Conservation (phyloP, 2,113 vertebrate genomes). For the Cheilinus undulatus region DNA sequence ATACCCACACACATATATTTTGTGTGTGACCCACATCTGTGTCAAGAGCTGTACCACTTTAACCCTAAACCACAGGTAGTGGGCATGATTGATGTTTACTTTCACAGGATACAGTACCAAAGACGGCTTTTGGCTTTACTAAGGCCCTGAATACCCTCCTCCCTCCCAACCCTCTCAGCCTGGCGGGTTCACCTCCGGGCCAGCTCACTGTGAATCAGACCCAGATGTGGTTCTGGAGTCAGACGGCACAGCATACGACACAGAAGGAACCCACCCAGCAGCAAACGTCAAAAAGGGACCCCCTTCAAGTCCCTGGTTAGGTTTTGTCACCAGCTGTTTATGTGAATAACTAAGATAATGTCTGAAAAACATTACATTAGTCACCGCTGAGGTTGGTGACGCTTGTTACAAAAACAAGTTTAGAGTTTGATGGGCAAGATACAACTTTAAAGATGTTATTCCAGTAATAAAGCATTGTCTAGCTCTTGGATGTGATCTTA, state of each 20-base stretch:
- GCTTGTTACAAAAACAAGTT: background rate
- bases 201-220: slow-evolving; percentile 66
- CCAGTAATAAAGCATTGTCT: background rate
- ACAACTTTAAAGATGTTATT: background rate
- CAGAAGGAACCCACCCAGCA: slow-evolving; percentile 36
- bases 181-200: slow-evolving; percentile 62
- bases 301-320: slow-evolving; percentile 27
- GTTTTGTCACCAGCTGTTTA: slow-evolving; percentile 40
- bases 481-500: slow-evolving; percentile 20
- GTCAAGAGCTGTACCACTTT: slow-evolving; percentile 3
- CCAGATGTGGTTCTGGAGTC: slow-evolving; percentile 68
- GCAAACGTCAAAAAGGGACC: slow-evolving; percentile 43
- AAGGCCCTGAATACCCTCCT: background rate
- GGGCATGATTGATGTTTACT: slow-evolving; percentile 36
- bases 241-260: slow-evolving; percentile 16
- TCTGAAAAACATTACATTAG: slow-evolving; percentile 11
- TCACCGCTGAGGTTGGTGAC: slow-evolving; percentile 14
- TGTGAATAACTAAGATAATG: slow-evolving; percentile 21
- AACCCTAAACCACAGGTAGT: slow-evolving; percentile 28
- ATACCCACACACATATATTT: slow-evolving; percentile 13
- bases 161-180: background rate
- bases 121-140: background rate
- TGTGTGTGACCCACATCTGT: slow-evolving; percentile 37
- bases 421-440: background rate
- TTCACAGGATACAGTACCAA: slow-evolving; percentile 31